Evolutionary conservation across 1,140 invertebrate genomes (phyloP), one percentile per base, ranked within the genome.

Genomic region (Gonatopus flavifemur): DNA sequence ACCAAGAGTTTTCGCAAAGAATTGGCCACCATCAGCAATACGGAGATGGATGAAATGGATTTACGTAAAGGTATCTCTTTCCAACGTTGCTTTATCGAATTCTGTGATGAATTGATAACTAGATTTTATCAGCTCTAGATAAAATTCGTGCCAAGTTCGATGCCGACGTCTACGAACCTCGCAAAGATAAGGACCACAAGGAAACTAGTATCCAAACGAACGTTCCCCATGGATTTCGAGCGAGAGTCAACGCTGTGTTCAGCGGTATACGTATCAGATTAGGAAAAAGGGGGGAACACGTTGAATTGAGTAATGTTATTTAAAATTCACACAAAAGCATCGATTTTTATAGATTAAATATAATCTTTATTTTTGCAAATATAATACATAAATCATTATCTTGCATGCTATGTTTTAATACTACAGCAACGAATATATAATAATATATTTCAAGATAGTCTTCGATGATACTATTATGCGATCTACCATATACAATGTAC

Each of bases 21-120:
- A 66, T 75, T 96, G 10, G 83, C 85, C 52, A 85, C 87, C 57
- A 91, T 96, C 54, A 86, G 87, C 63, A 90, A 94, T 66, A 83
- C 86, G 5, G 90, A 94, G 67, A 91, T 93, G 84, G 89, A 93
- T 64, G 82, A 86, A 31, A 88, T 93, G 81, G 86, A 91, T 69
- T 76, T 93, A 28, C 83, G 85, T 74, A 85, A 84, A 82, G 90
- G 90, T 91, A 79, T 30, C 15, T 30, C 22, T 31, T 25, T 15
- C n/a, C 1, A 24, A 16, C 31, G 22, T 39, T 41, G 21, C 18
- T 19, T 8, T 6, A 32, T 13, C 21, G 25, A 16, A 3, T 22
- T 36, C 38, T 41, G 3, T 30, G 33, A 31, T 8, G 19, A 7
- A 22, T 24, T 12, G 5, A 32, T 22, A 37, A 20, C 7, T 39